Evolutionary conservation across 35 echinoderm and acorn worm genomes (phyloP).

Genomic region (Lytechinus pictus): DNA sequence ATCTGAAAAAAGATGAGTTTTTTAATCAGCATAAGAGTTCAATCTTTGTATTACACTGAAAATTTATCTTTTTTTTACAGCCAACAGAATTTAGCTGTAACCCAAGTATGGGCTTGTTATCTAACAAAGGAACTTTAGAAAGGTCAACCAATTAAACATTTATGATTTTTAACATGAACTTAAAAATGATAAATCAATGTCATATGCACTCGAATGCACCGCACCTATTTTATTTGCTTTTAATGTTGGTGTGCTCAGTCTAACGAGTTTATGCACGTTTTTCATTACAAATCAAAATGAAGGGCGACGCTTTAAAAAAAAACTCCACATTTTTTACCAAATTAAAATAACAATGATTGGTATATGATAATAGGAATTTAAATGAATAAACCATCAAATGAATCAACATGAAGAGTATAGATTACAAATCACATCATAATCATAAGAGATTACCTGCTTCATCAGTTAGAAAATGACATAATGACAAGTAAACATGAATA

Average conservation of each 20-base stretch:
- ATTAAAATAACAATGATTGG: not conserved
- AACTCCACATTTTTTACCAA: not conserved
- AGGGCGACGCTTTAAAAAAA: not conserved
- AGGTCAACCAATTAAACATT: not conserved
- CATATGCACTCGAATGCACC: not conserved
- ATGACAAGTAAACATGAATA: not conserved
- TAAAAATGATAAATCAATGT: not conserved
- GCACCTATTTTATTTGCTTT: not conserved
- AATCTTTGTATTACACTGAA: not conserved
- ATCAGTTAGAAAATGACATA: not conserved
- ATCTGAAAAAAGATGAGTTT: not conserved
- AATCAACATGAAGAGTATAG: not conserved
- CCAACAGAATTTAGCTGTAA: too few species aligned
- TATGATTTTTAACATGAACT: not conserved
- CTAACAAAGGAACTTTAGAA: not conserved
- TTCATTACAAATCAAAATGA: not conserved
- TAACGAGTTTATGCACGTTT: not conserved
- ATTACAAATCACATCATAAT: not conserved
- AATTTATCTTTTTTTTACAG: not conserved
- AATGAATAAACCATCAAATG: not conserved
- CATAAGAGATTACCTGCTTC: not conserved
- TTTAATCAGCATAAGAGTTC: too few species aligned
- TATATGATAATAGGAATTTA: not conserved
- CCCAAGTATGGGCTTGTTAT: not conserved
- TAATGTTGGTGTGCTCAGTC: not conserved